Percentiles rank a stretch among this genome's conserved stretches.
phyloP scores from a whole-genome alignment of 2,888 invertebrate species.

The Trisateles emortualis region DNA sequence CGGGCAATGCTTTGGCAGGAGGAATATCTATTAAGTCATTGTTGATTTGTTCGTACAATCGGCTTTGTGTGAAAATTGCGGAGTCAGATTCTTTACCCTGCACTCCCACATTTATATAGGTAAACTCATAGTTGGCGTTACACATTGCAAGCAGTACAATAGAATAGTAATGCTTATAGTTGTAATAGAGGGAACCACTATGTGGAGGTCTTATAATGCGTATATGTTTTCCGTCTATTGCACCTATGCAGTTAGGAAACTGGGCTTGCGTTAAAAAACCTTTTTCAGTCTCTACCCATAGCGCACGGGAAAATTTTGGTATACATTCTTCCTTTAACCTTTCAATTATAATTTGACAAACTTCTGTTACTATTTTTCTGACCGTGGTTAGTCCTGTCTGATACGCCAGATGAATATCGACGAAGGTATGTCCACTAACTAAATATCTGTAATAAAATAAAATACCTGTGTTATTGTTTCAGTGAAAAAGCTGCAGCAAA shows the following conservation, averaged over 20 bases:
- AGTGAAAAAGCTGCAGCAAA: too few species aligned
- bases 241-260: neutral
- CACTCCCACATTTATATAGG: conserved; percentile 13
- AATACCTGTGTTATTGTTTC: too few species aligned
- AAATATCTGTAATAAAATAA: too few species aligned
- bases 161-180: conserved; percentile 16
- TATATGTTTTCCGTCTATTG: conserved; percentile 10
- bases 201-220: conserved; percentile 15
- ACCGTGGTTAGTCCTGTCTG: conserved; percentile 32
- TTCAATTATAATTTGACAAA: conserved; percentile 20
- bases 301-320: conserved; percentile 22
- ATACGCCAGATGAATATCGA: conserved; percentile 12
- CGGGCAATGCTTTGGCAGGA: conserved; percentile 13
- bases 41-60: conserved; percentile 18
- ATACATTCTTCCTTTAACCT: conserved; percentile 14
- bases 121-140: conserved; percentile 21
- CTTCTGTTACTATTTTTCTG: conserved; percentile 34
- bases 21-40: conserved; percentile 15
- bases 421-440: conserved; percentile 5
- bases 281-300: conserved; percentile 22
- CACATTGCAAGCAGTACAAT: conserved; percentile 12
- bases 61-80: conserved; percentile 15
- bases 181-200: conserved; percentile 23
- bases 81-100: conserved; percentile 17
- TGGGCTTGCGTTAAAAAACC: conserved; percentile 10